Conservation (phyloP, 2,888 invertebrate genomes). For the Tuta absoluta region DNA sequence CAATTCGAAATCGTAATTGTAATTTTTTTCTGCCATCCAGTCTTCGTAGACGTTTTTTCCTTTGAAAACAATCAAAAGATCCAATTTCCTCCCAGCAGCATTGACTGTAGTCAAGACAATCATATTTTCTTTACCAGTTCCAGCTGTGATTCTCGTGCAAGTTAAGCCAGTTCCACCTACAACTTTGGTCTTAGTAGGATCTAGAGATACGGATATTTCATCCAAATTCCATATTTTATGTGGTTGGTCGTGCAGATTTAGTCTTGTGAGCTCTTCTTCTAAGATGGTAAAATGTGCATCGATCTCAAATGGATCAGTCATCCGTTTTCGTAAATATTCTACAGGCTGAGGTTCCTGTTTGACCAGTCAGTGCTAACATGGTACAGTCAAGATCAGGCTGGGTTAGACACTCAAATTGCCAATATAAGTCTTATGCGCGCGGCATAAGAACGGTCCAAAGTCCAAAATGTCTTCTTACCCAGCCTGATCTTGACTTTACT, state of each 20-base stretch:
- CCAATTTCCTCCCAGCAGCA: constrained; percentile 35
- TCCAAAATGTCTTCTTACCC: too few species aligned
- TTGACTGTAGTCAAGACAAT: constrained; percentile 34
- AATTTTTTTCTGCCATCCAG: constrained; percentile 37
- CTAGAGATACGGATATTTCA: constrained; percentile 29
- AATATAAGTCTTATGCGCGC: too few species aligned
- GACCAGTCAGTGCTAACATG: too few species aligned
- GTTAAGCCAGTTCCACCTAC: constrained; percentile 29
- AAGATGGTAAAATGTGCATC: constrained; percentile 29
- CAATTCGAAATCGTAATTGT: constrained; percentile 41
- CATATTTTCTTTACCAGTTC: constrained; percentile 35
- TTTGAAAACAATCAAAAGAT: constrained; percentile 37
- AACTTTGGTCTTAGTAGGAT: constrained; percentile 32
- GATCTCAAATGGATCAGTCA: constrained; percentile 32
- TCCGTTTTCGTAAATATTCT: constrained; percentile 39
- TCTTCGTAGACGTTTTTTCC: constrained; percentile 39
- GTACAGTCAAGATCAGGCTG: too few species aligned
- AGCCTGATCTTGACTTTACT: too few species aligned
- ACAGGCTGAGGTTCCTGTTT: constrained; percentile 39
- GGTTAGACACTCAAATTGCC: too few species aligned
- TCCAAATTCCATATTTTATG: constrained; percentile 31
- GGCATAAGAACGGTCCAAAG: too few species aligned
- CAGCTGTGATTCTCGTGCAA: constrained; percentile 28
- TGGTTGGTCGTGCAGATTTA: constrained; percentile 26
- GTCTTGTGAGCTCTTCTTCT: constrained; percentile 21